Conservation (phyloP, 2,888 invertebrate species). For the Timema podura region DNA sequence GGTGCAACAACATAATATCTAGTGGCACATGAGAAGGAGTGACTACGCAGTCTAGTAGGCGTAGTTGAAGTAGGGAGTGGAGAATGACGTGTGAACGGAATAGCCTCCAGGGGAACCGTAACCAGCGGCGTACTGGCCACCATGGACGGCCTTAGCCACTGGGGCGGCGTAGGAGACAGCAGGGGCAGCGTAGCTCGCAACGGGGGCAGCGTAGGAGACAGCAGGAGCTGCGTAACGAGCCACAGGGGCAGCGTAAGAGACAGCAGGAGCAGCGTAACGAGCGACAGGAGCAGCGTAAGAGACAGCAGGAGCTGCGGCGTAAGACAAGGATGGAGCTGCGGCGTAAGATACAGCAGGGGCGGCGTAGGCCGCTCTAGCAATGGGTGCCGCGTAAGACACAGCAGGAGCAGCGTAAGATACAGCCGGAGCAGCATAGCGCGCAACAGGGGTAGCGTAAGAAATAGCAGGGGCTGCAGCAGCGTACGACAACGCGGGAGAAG, state of each 20-base stretch:
- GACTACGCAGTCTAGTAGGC: neutral
- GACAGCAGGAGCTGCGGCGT: conserved; percentile 16
- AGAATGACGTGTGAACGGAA: conserved; percentile 3
- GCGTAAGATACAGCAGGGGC: conserved; percentile 13
- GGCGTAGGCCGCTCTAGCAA: conserved; percentile 20
- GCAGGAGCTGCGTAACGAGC: conserved; percentile 14
- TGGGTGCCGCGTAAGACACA: conserved; percentile 20
- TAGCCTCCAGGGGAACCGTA: conserved; percentile 11
- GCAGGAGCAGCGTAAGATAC: conserved; percentile 21
- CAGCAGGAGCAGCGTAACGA: conserved; percentile 15
- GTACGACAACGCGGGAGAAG: neutral
- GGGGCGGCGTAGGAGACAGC: conserved; percentile 13
- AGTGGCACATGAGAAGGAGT: neutral
- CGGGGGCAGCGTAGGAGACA: conserved; percentile 12
- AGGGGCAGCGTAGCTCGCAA: conserved; percentile 12
- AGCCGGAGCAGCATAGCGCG: conserved; percentile 15
- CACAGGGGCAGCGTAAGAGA: conserved; percentile 8
- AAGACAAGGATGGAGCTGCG: conserved; percentile 10
- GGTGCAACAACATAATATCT: neutral
- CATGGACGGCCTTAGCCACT: neutral
- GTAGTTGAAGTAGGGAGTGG: conserved; percentile 14
- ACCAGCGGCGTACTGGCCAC: conserved; percentile 8
- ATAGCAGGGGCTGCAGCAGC: conserved; percentile 4
- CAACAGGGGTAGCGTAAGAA: conserved; percentile 21
- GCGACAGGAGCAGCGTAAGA: neutral